phyloP scores from a whole-genome alignment of 53 echinoderm and acorn worm genomes.

The Arbacia lixula region DNA sequence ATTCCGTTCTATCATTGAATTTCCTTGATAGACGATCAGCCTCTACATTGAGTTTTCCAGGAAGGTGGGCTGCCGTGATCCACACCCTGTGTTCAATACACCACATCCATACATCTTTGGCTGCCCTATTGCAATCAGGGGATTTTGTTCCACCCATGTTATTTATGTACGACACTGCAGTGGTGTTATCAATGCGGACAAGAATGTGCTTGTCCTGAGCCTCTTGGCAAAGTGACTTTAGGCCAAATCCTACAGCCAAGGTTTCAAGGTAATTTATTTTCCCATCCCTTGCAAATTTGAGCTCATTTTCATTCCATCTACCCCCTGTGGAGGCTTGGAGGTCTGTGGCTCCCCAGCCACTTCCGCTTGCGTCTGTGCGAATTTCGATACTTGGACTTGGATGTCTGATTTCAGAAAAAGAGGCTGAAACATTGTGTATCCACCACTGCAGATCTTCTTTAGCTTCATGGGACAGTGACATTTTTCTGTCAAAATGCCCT shows the following conservation, averaged over 20 bases:
- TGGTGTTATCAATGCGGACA: conserved; percentile 53
- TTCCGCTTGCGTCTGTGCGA: conserved; percentile 8
- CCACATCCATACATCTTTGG: conserved; percentile 59
- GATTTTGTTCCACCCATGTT: conserved; percentile 60
- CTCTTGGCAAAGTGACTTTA: conserved; percentile 25
- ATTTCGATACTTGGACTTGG: not conserved
- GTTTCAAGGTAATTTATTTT: conserved; percentile 55
- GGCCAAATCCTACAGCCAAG: conserved; percentile 1
- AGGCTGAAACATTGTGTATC: conserved; percentile 20
- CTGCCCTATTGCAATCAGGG: conserved; percentile 40
- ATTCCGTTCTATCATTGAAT: conserved; percentile 63
- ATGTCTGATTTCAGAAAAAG: not conserved
- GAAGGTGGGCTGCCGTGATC: conserved; percentile 50
- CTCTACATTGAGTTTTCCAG: conserved; percentile 48
- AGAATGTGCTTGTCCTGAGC: conserved; percentile 17
- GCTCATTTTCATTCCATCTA: conserved; percentile 4
- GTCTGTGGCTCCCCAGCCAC: conserved; percentile 26
- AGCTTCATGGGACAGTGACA: conserved; percentile 30
- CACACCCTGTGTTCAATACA: conserved; percentile 54
- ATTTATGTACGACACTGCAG: conserved; percentile 61
- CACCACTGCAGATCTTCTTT: conserved; percentile 22
- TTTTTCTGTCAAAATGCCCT: conserved; percentile 64
- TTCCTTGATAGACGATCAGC: conserved; percentile 59
- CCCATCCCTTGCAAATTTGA: not conserved
- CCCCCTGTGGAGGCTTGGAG: not conserved